These are phyloP conservation scores for Arvicanthis niloticus DNA, from an alignment of 2,113 vertebrate species.

Conservation along the genomic window DNA sequence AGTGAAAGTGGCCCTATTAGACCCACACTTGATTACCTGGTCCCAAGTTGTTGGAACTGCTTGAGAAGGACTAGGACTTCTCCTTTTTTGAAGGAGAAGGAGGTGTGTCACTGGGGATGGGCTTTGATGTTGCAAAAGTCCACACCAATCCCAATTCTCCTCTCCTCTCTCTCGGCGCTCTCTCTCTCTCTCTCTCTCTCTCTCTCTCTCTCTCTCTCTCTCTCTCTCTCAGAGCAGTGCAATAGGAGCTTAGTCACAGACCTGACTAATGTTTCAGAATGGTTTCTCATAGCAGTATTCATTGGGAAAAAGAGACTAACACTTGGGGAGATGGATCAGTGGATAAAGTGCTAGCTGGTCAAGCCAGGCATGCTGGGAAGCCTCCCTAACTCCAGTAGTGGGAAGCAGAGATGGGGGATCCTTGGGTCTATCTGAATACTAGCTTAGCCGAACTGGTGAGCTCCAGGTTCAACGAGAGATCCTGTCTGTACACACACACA, in stretches of 20 bases:
- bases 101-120: not conserved
- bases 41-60: not conserved
- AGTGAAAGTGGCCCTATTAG: not conserved
- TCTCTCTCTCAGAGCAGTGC: not conserved
- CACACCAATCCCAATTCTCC: not conserved
- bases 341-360: not conserved
- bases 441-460: not conserved
- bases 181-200: not conserved
- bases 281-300: not conserved
- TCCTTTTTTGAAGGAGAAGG: not conserved
- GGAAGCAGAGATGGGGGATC: not conserved
- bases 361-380: not conserved
- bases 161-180: too few species aligned
- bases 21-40: not conserved
- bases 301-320: not conserved
- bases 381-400: not conserved
- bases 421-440: not conserved
- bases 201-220: not conserved
- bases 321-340: not conserved
- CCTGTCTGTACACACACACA: too few species aligned
- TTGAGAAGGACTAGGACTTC: not conserved
- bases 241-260: not conserved
- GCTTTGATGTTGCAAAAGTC: not conserved
- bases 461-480: not conserved
- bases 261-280: not conserved